phyloP scores from a whole-genome alignment of 2,888 invertebrate species.

The Phaonia tiefii region DNA sequence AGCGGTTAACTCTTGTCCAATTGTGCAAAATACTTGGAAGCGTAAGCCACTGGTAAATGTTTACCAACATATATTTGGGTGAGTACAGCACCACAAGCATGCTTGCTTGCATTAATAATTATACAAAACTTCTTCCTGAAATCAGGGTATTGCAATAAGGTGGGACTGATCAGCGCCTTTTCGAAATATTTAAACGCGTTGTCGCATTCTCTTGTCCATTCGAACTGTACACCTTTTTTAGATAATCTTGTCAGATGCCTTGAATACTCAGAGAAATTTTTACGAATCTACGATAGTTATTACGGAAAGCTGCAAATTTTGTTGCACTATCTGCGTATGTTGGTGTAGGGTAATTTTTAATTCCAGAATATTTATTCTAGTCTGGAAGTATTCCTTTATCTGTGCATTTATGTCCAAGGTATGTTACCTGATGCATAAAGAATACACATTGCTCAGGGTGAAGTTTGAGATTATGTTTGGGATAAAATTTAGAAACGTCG shows the following conservation, averaged over 20 bases:
- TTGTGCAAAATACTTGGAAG: too few relatives aligned
- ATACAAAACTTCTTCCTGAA: background rate
- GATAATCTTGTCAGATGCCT: too few relatives aligned
- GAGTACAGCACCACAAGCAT: background rate
- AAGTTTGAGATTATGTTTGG: background rate
- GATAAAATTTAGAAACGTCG: background rate
- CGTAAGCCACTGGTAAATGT: too few relatives aligned
- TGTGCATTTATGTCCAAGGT: too few relatives aligned
- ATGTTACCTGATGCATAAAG: background rate
- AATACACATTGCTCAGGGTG: background rate
- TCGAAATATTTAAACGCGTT: background rate
- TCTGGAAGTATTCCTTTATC: background rate
- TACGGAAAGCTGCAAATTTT: too few relatives aligned
- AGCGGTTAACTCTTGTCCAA: too few relatives aligned
- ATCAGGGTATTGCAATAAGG: background rate
- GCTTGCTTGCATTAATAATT: background rate
- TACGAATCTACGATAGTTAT: background rate
- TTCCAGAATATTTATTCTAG: background rate
- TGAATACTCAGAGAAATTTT: too few relatives aligned
- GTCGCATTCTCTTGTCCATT: background rate
- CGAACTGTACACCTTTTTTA: background rate
- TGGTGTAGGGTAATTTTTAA: background rate
- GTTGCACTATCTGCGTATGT: background rate
- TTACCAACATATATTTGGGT: background rate
- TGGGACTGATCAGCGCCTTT: background rate